phyloP scores from a whole-genome alignment of 2,113 vertebrate genomes.

The Cinclus mexicanus region DNA sequence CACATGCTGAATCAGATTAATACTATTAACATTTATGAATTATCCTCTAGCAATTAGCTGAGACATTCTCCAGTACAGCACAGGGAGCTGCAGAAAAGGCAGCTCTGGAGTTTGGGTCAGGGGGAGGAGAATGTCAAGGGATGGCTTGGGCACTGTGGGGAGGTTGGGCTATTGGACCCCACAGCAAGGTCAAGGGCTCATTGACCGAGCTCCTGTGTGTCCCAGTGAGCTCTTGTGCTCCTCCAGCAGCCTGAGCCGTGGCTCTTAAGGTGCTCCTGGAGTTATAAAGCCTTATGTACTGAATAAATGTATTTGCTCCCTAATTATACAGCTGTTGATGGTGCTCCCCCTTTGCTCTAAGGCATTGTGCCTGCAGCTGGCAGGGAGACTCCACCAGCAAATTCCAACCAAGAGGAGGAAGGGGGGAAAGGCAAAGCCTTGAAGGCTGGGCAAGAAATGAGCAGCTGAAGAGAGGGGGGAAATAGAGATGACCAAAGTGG shows the following conservation, averaged over 20 bases:
- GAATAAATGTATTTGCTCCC: slow-evolving; percentile 61
- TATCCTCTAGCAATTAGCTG: neutral
- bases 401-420: neutral
- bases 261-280: slow-evolving; percentile 21
- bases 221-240: neutral
- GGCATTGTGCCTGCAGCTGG: neutral
- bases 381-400: neutral
- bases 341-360: neutral
- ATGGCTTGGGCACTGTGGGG: neutral
- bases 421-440: neutral
- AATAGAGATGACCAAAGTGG: rapidly evolving
- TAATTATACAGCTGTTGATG: neutral
- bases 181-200: neutral
- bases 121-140: neutral
- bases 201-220: neutral
- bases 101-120: neutral
- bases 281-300: slow-evolving; percentile 11
- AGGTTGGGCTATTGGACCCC: neutral
- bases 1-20: neutral
- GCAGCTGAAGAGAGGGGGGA: neutral
- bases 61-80: neutral
- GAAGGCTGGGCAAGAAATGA: neutral
- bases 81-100: neutral
- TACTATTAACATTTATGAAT: slow-evolving; percentile 38
- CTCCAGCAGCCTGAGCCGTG: slow-evolving; percentile 1